Conservation (phyloP, 1,140 invertebrate genomes). For the Papilio polytes region DNA sequence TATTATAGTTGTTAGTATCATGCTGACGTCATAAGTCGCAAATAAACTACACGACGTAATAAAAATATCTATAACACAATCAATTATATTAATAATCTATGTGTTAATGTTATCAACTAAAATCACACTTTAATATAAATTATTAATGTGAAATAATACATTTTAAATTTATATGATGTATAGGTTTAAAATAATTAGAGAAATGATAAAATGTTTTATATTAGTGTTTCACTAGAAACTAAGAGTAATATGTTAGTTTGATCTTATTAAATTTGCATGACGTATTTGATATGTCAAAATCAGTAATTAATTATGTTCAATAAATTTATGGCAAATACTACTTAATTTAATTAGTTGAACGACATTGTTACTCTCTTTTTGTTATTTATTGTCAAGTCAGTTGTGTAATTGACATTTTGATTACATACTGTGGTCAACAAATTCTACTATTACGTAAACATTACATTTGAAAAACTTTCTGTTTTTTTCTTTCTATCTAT, state of each 20-base stretch:
- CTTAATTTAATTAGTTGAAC: background rate
- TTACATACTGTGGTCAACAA: background rate
- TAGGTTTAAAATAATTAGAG: too few species aligned
- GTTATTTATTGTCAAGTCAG: slow-evolving; percentile 11
- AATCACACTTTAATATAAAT: background rate
- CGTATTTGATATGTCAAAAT: too few species aligned
- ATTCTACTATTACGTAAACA: background rate
- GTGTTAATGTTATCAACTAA: background rate
- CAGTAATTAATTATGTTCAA: too few species aligned
- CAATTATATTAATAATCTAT: background rate
- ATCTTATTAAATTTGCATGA: too few species aligned
- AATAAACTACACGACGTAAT: slow-evolving; percentile 2
- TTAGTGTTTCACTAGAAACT: too few species aligned
- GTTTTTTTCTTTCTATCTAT: background rate
- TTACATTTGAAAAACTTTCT: background rate
- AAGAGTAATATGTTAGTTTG: too few species aligned
- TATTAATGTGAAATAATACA: background rate
- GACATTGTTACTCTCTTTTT: background rate
- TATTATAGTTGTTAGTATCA: background rate
- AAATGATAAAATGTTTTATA: too few species aligned
- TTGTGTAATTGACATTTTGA: slow-evolving; percentile 6
- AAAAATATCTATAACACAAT: background rate
- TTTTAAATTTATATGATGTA: too few species aligned
- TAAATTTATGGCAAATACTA: too few species aligned
- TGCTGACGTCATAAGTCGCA: background rate